Conservation (phyloP, 2,888 invertebrate genomes). For the Lissonota sp. region DNA sequence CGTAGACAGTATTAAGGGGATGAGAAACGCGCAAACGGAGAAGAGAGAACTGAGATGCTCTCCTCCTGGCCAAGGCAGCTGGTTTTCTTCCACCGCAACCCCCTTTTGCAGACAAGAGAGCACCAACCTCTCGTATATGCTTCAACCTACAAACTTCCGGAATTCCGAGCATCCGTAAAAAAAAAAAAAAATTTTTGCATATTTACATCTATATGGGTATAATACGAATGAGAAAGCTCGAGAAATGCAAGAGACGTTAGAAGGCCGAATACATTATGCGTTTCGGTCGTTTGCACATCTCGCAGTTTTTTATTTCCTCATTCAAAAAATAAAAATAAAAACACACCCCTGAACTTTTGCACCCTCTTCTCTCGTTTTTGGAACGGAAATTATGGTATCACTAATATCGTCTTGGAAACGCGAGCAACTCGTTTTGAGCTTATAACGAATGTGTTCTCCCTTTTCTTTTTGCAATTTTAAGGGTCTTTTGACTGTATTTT, state of each 20-base stretch:
- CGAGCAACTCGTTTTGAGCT: conserved; percentile 39
- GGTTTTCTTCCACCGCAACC: conserved; percentile 59
- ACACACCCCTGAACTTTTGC: neutral
- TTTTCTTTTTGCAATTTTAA: conserved; percentile 13
- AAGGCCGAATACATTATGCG: conserved; percentile 25
- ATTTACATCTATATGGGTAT: neutral
- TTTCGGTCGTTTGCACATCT: conserved; percentile 13
- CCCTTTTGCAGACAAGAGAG: conserved; percentile 34
- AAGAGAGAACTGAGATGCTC: conserved; percentile 47
- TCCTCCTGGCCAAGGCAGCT: conserved; percentile 49
- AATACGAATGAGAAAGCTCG: conserved; percentile 1
- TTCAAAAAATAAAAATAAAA: conserved; percentile 9
- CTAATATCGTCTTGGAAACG: conserved; percentile 38
- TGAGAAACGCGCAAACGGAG: neutral
- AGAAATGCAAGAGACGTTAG: conserved; percentile 17
- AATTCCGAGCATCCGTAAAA: conserved; percentile 31
- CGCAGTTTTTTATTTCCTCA: conserved; percentile 34
- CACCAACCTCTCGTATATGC: conserved; percentile 37
- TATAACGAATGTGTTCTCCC: conserved; percentile 34
- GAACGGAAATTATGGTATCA: conserved; percentile 44
- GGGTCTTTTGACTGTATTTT: conserved; percentile 23
- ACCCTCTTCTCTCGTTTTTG: conserved; percentile 20
- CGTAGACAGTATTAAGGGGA: conserved; percentile 15
- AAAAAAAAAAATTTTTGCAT: neutral
- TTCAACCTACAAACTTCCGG: conserved; percentile 41